Evolutionary conservation across 2,888 invertebrate genomes (phyloP), one percentile per base, ranked within the genome.

Genomic region (Luperina testacea): DNA sequence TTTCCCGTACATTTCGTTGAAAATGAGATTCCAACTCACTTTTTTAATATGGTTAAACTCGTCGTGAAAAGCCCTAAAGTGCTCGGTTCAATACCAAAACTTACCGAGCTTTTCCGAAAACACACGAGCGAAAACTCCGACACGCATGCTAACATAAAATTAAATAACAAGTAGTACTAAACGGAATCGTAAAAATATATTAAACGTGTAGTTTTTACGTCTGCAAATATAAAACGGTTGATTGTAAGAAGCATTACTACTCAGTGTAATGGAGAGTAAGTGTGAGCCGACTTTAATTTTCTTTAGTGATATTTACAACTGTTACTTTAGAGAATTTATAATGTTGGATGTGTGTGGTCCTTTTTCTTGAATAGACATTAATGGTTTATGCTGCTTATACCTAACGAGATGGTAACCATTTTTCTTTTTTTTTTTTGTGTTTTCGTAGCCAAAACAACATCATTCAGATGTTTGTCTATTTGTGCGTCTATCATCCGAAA

Each of bases 381-480:
- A 68, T 67, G 2, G 15, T 51, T 61, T 70, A n/a, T n/a, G 8
- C 17, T 17, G 67, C 15, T 24, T 65, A 8, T 15, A 67, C 24
- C 4, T n/a, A 67, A 67, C 15, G 15, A n/a, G 5, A 67, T 7
- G 0, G 11, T 13, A 13, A 59, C 9, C 1, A n/a, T 20, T 20
- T 20, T 20, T 53, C 53, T 20, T 53, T 20, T 7, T 20, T 53
- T 20, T 7, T 53, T 53, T 7, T 2, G 11, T 20, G 8, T 7
- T 20, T 53, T 53, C 53, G 42, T 48, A 81, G 85, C 85, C 85
- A 85, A 84, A 42, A 85, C 72, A 45, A 45, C 24, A 59, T 65
- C 17, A 53, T 72, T 72, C 17, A 68, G 32, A 45, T 75, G 63
- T 82, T 38, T 68, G 38, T 82, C 57, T 72, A 70, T 83, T 51